phyloP scores from a whole-genome alignment of 2,797 vertebrate species.

The Chloroceryle inda region DNA sequence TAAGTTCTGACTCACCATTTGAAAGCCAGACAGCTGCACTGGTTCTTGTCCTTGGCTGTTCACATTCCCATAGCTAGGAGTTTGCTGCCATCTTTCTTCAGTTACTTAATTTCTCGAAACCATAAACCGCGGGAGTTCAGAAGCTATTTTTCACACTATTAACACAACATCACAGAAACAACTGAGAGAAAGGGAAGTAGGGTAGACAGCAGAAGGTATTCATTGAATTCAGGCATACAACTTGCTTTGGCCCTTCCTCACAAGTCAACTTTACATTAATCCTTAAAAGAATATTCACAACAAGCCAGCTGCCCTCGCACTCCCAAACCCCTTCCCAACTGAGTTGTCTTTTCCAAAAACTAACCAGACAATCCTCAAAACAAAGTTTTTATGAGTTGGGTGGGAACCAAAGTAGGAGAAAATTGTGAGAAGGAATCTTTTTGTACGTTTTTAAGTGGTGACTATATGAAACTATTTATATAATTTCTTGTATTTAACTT shows the following conservation, averaged over 20 bases:
- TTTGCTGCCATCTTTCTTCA: background rate
- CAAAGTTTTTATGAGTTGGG: background rate
- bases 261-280: background rate
- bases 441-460: background rate
- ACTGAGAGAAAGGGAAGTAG: background rate
- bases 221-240: background rate
- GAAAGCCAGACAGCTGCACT: background rate
- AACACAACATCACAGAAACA: background rate
- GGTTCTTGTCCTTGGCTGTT: background rate
- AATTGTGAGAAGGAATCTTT: background rate
- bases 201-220: background rate
- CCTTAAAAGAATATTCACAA: background rate
- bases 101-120: background rate
- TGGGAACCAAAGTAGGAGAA: background rate
- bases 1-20: fast-evolving
- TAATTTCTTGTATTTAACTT: background rate
- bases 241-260: background rate
- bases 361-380: background rate
- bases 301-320: background rate
- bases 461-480: background rate
- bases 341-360: background rate
- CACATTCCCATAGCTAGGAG: background rate
- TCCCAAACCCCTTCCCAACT: background rate
- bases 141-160: background rate
- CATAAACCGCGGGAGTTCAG: background rate